Evolutionary conservation across 2,888 invertebrate genomes (phyloP).

Genomic region (Trachelus troglodyta): DNA sequence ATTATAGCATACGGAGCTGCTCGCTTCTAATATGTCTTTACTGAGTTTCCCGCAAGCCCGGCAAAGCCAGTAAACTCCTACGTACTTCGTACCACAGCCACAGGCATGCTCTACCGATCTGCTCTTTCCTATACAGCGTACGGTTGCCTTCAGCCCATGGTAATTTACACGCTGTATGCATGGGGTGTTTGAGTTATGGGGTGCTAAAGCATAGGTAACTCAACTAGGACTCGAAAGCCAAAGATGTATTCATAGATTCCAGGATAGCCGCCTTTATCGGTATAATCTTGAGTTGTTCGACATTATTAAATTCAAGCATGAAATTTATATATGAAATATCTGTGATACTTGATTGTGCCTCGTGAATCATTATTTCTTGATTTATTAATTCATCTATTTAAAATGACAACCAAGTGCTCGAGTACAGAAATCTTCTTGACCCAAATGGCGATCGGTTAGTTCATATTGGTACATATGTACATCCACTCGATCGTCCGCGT

Average conservation of each 20-base stretch:
- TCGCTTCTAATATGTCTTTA: background rate
- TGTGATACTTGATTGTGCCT: background rate
- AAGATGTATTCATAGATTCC: constrained; percentile 12
- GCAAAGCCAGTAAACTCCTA: background rate
- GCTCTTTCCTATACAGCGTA: background rate
- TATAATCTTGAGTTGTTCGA: background rate
- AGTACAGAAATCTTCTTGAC: background rate
- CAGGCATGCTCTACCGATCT: background rate
- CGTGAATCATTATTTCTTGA: background rate
- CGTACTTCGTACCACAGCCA: background rate
- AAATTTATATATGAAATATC: background rate
- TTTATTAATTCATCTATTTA: background rate
- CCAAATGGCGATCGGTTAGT: background rate
- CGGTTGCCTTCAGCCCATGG: constrained; percentile 14
- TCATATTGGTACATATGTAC: background rate
- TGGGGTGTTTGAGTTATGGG: constrained; percentile 52
- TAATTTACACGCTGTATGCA: constrained; percentile 34
- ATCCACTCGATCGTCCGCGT: background rate
- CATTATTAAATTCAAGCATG: background rate
- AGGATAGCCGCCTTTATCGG: background rate
- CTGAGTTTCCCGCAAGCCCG: background rate
- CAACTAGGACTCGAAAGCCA: constrained; percentile 32
- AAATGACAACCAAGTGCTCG: background rate
- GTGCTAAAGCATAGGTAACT: constrained; percentile 54
- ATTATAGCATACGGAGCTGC: background rate